These are phyloP conservation scores for Cartodere bifasciata DNA, from an alignment of 2,888 invertebrate species.

Conservation along the genomic window DNA sequence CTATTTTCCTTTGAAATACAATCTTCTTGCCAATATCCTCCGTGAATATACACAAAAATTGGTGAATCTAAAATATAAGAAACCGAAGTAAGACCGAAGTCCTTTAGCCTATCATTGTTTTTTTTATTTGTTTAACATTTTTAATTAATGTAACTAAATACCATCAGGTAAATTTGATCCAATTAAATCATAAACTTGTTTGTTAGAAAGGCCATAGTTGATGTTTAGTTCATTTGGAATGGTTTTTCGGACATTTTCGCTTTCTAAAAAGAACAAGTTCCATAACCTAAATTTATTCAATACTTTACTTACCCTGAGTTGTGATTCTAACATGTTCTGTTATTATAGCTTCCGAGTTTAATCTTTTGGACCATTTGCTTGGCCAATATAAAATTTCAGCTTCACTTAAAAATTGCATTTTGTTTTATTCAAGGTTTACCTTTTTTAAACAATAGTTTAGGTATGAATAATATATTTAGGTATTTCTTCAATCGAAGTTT, in stretches of 20 bases:
- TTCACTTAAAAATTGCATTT: too few relatives aligned
- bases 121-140: too few relatives aligned
- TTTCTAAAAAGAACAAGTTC: conserved; percentile 39
- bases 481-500: too few relatives aligned
- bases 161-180: conserved; percentile 53
- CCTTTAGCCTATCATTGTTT: too few relatives aligned
- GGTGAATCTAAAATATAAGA: conserved; percentile 49
- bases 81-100: neutral
- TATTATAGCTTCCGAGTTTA: conserved; percentile 33
- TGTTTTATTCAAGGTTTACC: too few relatives aligned
- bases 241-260: conserved; percentile 40
- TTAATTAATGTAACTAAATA: too few relatives aligned
- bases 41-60: conserved; percentile 72
- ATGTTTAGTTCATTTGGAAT: conserved; percentile 48
- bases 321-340: conserved; percentile 41
- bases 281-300: too few relatives aligned
- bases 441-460: too few relatives aligned
- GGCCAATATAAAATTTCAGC: conserved; percentile 48
- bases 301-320: conserved; percentile 41
- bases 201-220: conserved; percentile 48
- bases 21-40: conserved; percentile 73
- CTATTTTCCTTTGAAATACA: conserved; percentile 17
- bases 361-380: conserved; percentile 50
- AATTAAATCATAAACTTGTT: conserved; percentile 58
- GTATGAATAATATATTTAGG: too few relatives aligned